Base-by-base conservation (phyloP, 2,888 invertebrate genomes). In the Caprella mutica region DNA sequence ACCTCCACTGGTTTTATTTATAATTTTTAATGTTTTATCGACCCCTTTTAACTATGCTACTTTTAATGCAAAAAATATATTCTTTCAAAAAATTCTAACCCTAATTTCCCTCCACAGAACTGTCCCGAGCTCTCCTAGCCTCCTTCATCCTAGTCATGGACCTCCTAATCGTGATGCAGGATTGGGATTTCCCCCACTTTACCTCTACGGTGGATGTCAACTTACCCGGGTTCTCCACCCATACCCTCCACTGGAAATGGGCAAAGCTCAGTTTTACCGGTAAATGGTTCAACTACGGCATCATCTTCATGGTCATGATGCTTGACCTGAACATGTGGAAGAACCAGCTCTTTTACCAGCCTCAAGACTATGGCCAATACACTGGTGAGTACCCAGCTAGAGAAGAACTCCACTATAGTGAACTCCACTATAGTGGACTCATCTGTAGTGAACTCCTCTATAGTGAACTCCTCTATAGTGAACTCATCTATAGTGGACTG, bases 261-360 rank as follows among this genome's bases (percentile, higher is more conserved):
- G 69, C 74, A 23, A 71, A 72, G 64, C 69, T 76, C 23, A 73
- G 75, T 66, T 33, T 69, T 69, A 1, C 69, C 74, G 76, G 76
- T n/a, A 76, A 76, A 69, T 76, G 77, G 76, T 76, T 76, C 68
- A 76, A 76, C 68, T 77, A 77, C 66, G 76, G 76, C 27, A 73
- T 77, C 52, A 72, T 76, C 56, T 75, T 76, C 61, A 66, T 76
- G 58, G 77, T 77, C 19, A 75, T 76, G 72, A 69, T 76, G 52
- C 69, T 76, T 24, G 77, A 77, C 67, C 67, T 77, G 55, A 77
- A 76, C 69, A 77, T 76, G 77, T 76, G 76, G 77, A 76, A 76
- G 67, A 77, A 76, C 68, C 76, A 77, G 69, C 74, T 76, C 46
- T 75, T 76, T 66, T 77, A 76, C 67, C 60, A 65, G 21, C 77